Conservation (phyloP, 1,140 invertebrate genomes). For the Drosophila nikananu region DNA sequence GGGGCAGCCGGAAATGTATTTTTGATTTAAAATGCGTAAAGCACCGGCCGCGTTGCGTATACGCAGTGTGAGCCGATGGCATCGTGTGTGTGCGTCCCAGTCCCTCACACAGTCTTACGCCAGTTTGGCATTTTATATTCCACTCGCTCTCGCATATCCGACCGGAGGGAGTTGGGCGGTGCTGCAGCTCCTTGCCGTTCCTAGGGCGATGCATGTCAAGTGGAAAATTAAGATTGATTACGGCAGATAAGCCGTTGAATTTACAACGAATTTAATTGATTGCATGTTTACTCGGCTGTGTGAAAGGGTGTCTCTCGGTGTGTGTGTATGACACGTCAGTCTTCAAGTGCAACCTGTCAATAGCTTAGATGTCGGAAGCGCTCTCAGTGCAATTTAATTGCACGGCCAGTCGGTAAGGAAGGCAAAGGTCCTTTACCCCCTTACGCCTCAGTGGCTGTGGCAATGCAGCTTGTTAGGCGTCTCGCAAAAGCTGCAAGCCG, state of each 20-base stretch:
- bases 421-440: conserved; percentile 17
- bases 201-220: conserved; percentile 74
- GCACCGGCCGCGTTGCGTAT: conserved; percentile 60
- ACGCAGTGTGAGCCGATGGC: conserved; percentile 57
- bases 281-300: conserved; percentile 71
- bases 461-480: conserved; percentile 50
- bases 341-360: conserved; percentile 75
- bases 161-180: conserved; percentile 24
- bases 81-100: conserved; percentile 7
- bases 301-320: conserved; percentile 7
- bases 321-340: conserved; percentile 41
- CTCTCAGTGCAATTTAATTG: conserved; percentile 71
- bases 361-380: conserved; percentile 62
- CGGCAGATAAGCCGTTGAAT: conserved; percentile 81
- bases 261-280: conserved; percentile 84
- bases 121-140: conserved; percentile 12
- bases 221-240: conserved; percentile 84
- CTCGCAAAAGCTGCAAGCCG: conserved; percentile 27
- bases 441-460: conserved; percentile 28
- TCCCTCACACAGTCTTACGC: conserved; percentile 11
- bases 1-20: conserved; percentile 78
- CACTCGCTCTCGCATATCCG: conserved; percentile 10
- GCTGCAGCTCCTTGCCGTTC: conserved; percentile 33
- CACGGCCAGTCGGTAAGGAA: conserved; percentile 43
- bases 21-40: conserved; percentile 83